Conservation (phyloP, 1,140 invertebrate genomes). For the Teleopsis dalmanni region DNA sequence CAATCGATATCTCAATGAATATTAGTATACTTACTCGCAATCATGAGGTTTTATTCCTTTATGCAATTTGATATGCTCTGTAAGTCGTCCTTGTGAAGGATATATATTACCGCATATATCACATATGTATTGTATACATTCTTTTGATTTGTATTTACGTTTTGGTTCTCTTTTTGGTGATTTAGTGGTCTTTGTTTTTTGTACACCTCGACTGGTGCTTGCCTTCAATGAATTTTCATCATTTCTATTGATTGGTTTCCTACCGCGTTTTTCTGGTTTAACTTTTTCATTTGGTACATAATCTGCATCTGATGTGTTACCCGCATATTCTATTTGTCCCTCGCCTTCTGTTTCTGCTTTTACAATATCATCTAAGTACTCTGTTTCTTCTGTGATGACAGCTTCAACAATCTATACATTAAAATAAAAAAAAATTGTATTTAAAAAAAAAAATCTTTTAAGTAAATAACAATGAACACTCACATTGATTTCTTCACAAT, state of each 20-base stretch:
- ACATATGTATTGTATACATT: conserved; percentile 29
- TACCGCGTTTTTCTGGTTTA: not conserved
- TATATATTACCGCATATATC: conserved; percentile 41
- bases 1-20: not conserved
- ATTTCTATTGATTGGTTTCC: not conserved
- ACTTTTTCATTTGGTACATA: conserved; percentile 4
- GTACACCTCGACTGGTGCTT: not conserved
- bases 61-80: conserved; percentile 40
- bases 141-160: conserved; percentile 4
- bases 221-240: not conserved
- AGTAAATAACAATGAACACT: not conserved
- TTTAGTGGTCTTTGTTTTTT: not conserved
- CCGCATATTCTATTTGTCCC: conserved; percentile 6
- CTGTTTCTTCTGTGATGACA: not conserved
- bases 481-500: not conserved
- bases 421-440: not conserved
- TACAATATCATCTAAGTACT: conserved; percentile 4
- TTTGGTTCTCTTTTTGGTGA: not conserved
- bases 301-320: conserved; percentile 5
- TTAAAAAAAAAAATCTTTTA: not conserved
- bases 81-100: conserved; percentile 31
- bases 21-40: conserved; percentile 31
- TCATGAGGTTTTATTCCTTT: conserved; percentile 33
- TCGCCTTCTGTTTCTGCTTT: conserved; percentile 6
- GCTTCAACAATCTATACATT: not conserved